Percentiles rank a stretch among this genome's conserved stretches.
Conservation (phyloP, 2,888 invertebrate genomes). For the Rosalia funebris region DNA sequence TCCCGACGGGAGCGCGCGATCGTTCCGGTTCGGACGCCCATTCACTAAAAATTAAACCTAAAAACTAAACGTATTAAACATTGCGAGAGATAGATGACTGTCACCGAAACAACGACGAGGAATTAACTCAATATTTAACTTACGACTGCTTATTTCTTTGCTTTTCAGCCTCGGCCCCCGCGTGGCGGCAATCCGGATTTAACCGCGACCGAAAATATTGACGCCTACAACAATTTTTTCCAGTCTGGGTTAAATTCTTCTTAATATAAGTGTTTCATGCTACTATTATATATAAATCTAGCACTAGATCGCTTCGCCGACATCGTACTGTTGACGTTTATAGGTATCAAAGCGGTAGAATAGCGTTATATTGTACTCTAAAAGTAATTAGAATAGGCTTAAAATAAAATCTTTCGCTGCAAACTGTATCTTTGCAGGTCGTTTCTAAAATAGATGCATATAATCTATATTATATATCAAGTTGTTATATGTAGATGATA, state of each 20-base stretch:
- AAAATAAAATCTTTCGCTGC: constrained; percentile 5
- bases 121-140: constrained; percentile 45
- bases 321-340: constrained; percentile 5
- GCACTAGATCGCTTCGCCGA: constrained; percentile 5
- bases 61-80: constrained; percentile 26
- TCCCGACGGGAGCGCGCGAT: not conserved
- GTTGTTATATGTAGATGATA: constrained; percentile 18
- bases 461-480: constrained; percentile 11
- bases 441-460: constrained; percentile 10
- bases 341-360: constrained; percentile 5
- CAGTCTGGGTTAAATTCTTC: not conserved
- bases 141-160: constrained; percentile 5
- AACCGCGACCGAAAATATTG: constrained; percentile 9
- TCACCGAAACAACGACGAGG: constrained; percentile 47
- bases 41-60: constrained; percentile 17
- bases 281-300: constrained; percentile 1
- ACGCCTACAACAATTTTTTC: constrained; percentile 15
- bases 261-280: constrained; percentile 2
- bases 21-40: constrained; percentile 9
- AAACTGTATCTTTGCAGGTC: constrained; percentile 14
- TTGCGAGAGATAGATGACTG: constrained; percentile 63
- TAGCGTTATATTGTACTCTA: constrained; percentile 12
- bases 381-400: constrained; percentile 16
- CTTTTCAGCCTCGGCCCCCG: constrained; percentile 6
- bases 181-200: not conserved